Percentiles rank a stretch among this genome's conserved stretches.
phyloP scores from a whole-genome alignment of 2,888 invertebrate genomes.

The Syritta pipiens region DNA sequence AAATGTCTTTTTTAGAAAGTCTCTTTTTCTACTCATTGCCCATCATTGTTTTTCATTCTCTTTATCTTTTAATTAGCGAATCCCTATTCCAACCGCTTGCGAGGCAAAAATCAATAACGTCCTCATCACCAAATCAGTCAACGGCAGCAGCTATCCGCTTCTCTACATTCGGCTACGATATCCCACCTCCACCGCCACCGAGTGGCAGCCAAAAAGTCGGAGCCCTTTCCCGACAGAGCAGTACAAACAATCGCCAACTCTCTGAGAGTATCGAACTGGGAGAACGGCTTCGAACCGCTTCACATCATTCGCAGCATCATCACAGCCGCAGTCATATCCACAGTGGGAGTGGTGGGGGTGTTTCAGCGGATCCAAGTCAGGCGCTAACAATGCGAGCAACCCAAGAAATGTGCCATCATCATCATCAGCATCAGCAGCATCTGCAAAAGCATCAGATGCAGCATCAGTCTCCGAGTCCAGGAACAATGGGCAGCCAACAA shows the following conservation, averaged over 20 bases:
- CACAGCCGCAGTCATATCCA: slow-evolving; percentile 66
- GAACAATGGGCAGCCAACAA: slow-evolving; percentile 63
- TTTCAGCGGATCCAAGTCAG: slow-evolving; percentile 58
- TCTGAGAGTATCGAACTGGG: slow-evolving; percentile 76
- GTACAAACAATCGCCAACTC: slow-evolving; percentile 68
- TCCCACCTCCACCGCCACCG: slow-evolving; percentile 70
- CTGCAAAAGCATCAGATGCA: slow-evolving; percentile 74
- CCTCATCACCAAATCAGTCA: slow-evolving; percentile 73
- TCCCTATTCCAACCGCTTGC: slow-evolving; percentile 75
- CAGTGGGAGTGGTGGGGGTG: slow-evolving; percentile 3
- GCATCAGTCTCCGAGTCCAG: slow-evolving; percentile 63
- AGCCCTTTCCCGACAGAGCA: slow-evolving; percentile 73
- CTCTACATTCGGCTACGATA: slow-evolving; percentile 79
- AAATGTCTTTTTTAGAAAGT: slow-evolving; percentile 8
- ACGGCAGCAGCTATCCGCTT: slow-evolving; percentile 75
- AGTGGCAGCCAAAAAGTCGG: slow-evolving; percentile 42
- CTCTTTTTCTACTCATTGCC: slow-evolving; percentile 6
- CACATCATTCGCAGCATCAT: slow-evolving; percentile 71
- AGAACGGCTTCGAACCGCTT: slow-evolving; percentile 73
- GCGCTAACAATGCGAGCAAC: slow-evolving; percentile 46
- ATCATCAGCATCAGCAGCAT: slow-evolving; percentile 78
- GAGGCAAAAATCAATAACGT: slow-evolving; percentile 77
- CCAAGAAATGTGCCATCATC: slow-evolving; percentile 76
- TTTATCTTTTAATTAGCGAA: slow-evolving; percentile 73
- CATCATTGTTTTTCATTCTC: slow-evolving; percentile 74